A percentile compares a stretch with the other conserved stretches of the same genome.
Conservation (phyloP, 2,797 vertebrate species). For the Enoplosus armatus region DNA sequence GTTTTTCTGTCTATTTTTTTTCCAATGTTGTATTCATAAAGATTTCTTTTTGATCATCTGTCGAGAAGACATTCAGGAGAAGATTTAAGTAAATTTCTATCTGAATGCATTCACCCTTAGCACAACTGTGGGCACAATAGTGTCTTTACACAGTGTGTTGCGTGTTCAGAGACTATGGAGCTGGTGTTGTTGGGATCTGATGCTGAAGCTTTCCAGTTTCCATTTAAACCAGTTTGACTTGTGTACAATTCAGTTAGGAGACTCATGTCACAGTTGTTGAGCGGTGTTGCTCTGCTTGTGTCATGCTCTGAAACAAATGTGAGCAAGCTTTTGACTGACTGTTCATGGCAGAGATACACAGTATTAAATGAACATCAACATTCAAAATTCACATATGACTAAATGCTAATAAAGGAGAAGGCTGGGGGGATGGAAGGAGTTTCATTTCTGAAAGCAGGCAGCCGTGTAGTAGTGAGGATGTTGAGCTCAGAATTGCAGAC, state of each 20-base stretch:
- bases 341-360: no score
- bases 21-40: constrained; percentile 25
- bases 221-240: background rate
- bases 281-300: background rate
- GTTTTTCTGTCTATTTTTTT: constrained; percentile 39
- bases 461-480: background rate
- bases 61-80: background rate
- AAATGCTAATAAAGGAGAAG: background rate
- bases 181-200: background rate
- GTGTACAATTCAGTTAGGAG: background rate
- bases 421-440: background rate
- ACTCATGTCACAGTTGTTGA: background rate
- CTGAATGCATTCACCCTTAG: constrained; percentile 1
- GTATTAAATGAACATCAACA: background rate
- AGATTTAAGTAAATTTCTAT: background rate
- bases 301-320: background rate
- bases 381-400: background rate
- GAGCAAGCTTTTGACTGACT: background rate
- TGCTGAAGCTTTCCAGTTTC: background rate
- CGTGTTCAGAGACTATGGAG: background rate
- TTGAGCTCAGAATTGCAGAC: background rate
- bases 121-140: background rate
- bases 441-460: background rate
- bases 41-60: constrained; percentile 44
- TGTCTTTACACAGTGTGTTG: background rate